A percentile compares a stretch with the other conserved stretches of the same genome.
phyloP scores from a whole-genome alignment of 2,888 invertebrate species.

The Epistrophe grossulariae region DNA sequence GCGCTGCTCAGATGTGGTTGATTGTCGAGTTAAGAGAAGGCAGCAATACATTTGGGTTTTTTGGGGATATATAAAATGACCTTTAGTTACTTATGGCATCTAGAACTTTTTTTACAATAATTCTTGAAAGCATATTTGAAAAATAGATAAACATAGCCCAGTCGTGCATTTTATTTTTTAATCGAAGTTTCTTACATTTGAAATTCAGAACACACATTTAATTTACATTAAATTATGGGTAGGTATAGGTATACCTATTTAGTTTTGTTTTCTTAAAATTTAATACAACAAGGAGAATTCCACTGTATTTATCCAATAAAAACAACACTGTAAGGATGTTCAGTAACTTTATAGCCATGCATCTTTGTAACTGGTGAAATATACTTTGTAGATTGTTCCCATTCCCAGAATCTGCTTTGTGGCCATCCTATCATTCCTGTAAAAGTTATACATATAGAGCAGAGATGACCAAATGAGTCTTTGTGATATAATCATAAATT shows the following conservation, averaged over 20 bases:
- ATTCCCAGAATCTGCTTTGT: slow-evolving; percentile 77
- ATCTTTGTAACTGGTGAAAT: slow-evolving; percentile 81
- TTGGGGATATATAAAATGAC: neutral
- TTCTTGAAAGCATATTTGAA: too few relatives aligned
- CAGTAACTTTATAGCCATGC: slow-evolving; percentile 81
- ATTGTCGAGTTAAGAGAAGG: slow-evolving; percentile 9
- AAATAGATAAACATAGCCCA: too few relatives aligned
- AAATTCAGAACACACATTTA: too few relatives aligned
- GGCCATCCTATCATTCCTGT: slow-evolving; percentile 80
- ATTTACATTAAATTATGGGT: too few relatives aligned
- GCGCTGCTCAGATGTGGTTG: neutral
- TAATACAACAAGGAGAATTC: too few relatives aligned
- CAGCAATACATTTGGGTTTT: neutral
- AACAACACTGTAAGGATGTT: slow-evolving; percentile 80
- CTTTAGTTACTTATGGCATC: neutral
- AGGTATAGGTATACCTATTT: too few relatives aligned
- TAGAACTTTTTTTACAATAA: neutral
- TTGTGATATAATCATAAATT: slow-evolving; percentile 7
- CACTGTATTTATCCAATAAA: slow-evolving; percentile 81
- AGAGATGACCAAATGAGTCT: neutral
- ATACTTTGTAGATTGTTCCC: slow-evolving; percentile 82
- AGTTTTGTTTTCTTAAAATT: too few relatives aligned
- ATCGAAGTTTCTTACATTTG: too few relatives aligned
- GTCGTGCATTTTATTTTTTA: too few relatives aligned
- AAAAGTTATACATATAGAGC: neutral